Conservation (phyloP, 2,888 invertebrate species). For the Lymantria dispar region DNA sequence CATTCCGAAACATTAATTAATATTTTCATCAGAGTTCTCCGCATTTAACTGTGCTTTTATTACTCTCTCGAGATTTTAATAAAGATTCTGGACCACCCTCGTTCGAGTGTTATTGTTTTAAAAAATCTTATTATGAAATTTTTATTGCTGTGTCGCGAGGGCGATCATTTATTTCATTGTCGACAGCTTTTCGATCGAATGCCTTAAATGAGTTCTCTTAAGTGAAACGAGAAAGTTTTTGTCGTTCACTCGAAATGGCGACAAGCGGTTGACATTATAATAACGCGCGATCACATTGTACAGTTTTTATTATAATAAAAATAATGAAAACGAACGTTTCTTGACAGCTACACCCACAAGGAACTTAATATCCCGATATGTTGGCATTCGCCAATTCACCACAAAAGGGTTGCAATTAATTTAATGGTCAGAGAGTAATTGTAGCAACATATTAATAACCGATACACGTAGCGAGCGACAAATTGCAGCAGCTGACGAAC, state of each 20-base stretch:
- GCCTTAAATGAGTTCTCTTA: constrained; percentile 45
- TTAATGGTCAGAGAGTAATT: constrained; percentile 62
- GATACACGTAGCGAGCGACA: constrained; percentile 65
- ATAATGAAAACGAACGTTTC: constrained; percentile 44
- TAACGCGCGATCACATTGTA: constrained; percentile 36
- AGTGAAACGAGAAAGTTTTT: constrained; percentile 40
- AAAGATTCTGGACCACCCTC: constrained; percentile 80
- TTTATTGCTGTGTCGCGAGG: constrained; percentile 56
- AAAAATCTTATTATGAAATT: constrained; percentile 69
- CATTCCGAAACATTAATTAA: constrained; percentile 81
- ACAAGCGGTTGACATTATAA: constrained; percentile 45
- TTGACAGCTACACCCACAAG: constrained; percentile 41
- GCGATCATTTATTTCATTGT: constrained; percentile 55
- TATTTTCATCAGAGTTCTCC: constrained; percentile 80
- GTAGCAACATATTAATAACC: constrained; percentile 69
- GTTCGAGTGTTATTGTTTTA: constrained; percentile 69
- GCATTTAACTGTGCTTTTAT: constrained; percentile 81
- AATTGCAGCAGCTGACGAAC: constrained; percentile 60
- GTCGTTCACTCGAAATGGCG: constrained; percentile 27
- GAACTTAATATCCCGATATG: constrained; percentile 52
- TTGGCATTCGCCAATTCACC: constrained; percentile 50
- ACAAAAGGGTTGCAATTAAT: constrained; percentile 69
- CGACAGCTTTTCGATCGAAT: constrained; percentile 53
- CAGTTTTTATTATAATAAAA: constrained; percentile 57
- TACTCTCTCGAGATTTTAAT: constrained; percentile 79